Conservation (phyloP, 2,797 vertebrate species). For the Channallabes apus region DNA sequence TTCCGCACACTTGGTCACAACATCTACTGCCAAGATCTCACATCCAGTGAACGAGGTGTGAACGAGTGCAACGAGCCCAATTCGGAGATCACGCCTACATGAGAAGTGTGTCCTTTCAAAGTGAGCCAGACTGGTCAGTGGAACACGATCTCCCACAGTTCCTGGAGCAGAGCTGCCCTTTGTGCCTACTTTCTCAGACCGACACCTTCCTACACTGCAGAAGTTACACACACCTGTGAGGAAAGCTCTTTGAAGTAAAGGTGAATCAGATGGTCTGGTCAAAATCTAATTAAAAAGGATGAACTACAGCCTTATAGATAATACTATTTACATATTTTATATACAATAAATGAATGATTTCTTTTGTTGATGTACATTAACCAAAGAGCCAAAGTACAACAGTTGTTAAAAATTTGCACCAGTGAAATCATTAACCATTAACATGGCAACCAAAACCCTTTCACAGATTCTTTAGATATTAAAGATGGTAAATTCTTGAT, state of each 20-base stretch:
- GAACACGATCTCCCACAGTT: slow-evolving; percentile 39
- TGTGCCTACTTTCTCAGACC: slow-evolving; percentile 32
- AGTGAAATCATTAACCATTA: background rate
- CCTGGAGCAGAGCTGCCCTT: slow-evolving; percentile 5
- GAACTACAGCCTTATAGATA: background rate
- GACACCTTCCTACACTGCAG: slow-evolving; percentile 26
- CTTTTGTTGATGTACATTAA: background rate
- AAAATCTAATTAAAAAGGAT: background rate
- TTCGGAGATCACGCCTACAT: slow-evolving; percentile 5
- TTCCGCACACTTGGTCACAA: slow-evolving; percentile 31
- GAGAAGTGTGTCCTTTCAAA: slow-evolving; percentile 64
- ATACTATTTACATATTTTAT: background rate
- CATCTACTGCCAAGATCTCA: slow-evolving; percentile 6
- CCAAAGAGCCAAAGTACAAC: background rate
- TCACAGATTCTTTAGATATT: too few species aligned
- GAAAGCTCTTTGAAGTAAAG: slow-evolving; percentile 10
- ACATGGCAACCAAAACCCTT: too few species aligned
- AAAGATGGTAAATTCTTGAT: too few species aligned
- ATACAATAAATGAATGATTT: too few species aligned
- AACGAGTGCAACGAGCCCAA: slow-evolving; percentile 10
- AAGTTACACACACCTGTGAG: background rate
- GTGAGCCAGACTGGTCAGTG: slow-evolving; percentile 11
- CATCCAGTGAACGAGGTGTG: slow-evolving; percentile 36
- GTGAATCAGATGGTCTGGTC: background rate
- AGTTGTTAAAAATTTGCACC: background rate